Evolutionary conservation across 2,113 vertebrate genomes (phyloP).

Genomic region (Pogonocichla stellata): DNA sequence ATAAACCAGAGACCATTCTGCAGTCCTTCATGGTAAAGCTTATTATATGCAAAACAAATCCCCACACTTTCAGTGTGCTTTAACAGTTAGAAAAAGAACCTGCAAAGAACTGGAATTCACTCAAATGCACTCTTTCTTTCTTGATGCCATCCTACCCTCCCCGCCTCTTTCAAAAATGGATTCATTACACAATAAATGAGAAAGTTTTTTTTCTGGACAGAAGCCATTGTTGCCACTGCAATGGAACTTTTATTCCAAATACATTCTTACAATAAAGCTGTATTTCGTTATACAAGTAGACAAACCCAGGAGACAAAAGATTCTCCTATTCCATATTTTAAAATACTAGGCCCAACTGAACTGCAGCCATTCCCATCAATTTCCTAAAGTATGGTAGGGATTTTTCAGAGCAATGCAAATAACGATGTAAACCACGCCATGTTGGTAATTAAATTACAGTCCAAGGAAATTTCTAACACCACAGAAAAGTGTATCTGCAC

Average conservation of each 20-base stretch:
- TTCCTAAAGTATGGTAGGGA: background rate
- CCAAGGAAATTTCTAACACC: background rate
- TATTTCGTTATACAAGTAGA: background rate
- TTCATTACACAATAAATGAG: background rate
- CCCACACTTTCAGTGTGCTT: background rate
- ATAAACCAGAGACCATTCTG: background rate
- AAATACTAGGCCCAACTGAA: background rate
- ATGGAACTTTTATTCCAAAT: constrained; percentile 55
- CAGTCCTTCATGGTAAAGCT: background rate
- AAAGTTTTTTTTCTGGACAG: background rate
- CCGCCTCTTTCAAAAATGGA: background rate
- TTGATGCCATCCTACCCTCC: background rate
- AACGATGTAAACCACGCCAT: background rate
- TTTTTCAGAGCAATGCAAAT: background rate
- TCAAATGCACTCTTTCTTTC: background rate
- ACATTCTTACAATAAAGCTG: constrained; percentile 28
- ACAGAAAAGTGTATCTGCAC: background rate
- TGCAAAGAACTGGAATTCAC: background rate
- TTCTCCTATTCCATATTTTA: background rate
- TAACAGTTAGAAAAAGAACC: background rate
- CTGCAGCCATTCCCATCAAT: background rate
- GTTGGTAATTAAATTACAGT: constrained; percentile 19
- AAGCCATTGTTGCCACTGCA: background rate
- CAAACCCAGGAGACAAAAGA: background rate
- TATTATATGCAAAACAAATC: background rate